Evolutionary conservation across 2,797 vertebrate species (phyloP).

Genomic region (Lerista edwardsae): DNA sequence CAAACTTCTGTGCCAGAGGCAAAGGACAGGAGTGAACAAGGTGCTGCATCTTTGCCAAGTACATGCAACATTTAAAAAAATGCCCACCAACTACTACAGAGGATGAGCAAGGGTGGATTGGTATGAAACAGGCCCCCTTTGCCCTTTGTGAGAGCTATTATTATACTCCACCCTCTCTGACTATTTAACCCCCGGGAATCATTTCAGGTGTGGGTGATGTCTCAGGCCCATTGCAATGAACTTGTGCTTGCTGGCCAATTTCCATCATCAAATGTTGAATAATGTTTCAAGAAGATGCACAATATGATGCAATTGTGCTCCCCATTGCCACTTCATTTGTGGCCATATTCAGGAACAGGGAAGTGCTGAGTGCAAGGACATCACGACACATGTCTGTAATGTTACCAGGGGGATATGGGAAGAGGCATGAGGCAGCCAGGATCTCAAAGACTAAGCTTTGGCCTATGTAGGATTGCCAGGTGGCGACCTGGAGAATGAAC

Average conservation of each 20-base stretch:
- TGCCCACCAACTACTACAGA: background rate
- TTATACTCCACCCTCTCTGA: background rate
- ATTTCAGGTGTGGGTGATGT: background rate
- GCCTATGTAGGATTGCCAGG: background rate
- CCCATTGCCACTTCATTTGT: background rate
- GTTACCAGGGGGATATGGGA: background rate
- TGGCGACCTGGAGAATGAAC: background rate
- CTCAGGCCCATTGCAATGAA: background rate
- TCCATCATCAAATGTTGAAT: no score
- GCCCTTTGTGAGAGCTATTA: conserved; percentile 8
- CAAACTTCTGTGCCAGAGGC: background rate
- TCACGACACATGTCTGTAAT: background rate
- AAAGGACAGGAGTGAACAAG: conserved; percentile 13
- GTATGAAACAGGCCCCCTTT: background rate
- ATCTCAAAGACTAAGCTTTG: background rate
- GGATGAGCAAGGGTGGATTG: background rate
- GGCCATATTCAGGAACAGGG: background rate
- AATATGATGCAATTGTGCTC: background rate
- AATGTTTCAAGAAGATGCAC: background rate
- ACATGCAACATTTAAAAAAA: background rate
- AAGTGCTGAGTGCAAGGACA: background rate
- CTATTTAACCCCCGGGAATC: background rate
- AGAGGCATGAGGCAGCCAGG: background rate
- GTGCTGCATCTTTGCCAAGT: background rate
- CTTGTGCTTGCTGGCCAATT: background rate